phyloP scores from a whole-genome alignment of 2,888 invertebrate species.

The Odontomyia ornata region DNA sequence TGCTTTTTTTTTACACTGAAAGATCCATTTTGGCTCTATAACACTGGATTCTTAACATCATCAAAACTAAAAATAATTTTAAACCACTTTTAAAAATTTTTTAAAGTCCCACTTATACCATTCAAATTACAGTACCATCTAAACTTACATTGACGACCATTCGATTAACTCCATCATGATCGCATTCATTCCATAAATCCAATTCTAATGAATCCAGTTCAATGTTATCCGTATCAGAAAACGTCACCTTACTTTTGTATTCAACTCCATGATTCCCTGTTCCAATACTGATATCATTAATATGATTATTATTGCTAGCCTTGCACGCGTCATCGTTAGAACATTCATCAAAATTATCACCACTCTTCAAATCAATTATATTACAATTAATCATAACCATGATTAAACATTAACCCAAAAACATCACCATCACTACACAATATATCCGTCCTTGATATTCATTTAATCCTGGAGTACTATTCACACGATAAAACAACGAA shows the following conservation, averaged over 20 bases:
- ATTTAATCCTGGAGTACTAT: constrained; percentile 20
- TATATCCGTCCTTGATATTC: not conserved
- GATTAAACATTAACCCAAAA: not conserved
- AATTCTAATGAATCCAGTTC: constrained; percentile 52
- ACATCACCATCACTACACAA: not conserved
- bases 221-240: constrained; percentile 48
- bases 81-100: too few relatives aligned
- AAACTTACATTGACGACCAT: constrained; percentile 13
- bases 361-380: constrained; percentile 47
- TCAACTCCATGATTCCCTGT: not conserved
- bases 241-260: constrained; percentile 47
- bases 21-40: too few relatives aligned
- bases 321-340: constrained; percentile 28
- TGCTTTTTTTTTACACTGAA: too few relatives aligned
- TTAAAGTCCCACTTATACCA: too few relatives aligned
- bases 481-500: not conserved
- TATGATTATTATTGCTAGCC: not conserved
- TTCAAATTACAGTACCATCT: too few relatives aligned
- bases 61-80: too few relatives aligned
- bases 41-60: too few relatives aligned
- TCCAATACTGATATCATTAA: not conserved
- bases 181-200: constrained; percentile 43
- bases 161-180: not conserved
- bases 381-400: constrained; percentile 51
- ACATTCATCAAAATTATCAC: constrained; percentile 17